Evolutionary conservation across 2,797 vertebrate species (phyloP), one percentile per base, ranked within the genome.

Genomic region (Pristis pectinata): DNA sequence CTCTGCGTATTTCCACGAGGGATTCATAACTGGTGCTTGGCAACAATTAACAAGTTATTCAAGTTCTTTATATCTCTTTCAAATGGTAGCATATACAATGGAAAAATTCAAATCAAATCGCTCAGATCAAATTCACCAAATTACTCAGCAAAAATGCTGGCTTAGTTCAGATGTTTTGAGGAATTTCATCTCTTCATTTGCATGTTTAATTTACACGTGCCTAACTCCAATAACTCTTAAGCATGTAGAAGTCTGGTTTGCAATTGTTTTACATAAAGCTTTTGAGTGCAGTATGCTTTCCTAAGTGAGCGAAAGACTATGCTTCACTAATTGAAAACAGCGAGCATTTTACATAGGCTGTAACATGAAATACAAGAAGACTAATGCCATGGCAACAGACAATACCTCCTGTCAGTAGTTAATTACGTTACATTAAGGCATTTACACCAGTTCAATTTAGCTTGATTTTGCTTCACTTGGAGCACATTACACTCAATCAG

Each of bases 351-450:
- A 97, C 97, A 98, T 96, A 98, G 97, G 97, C 95, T 95, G 97
- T 98, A 98, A 98, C 97, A 96, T 96, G 98, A 98, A 99, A 99
- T 96, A 97, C 97, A 98, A 99, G 98, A 98, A 95, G 96, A 97
- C 97, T 97, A 98, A 97, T 95, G 95, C 95, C 96, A 97, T 97
- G 95, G 97, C 97, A 97, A 97, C 97, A 97, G 97, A 97, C 97
- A 96, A 97, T 95, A 97, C 97, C 98, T 98, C 98, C 97, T 98
- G 97, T 98, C 97, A 96, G 97, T 93, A 93, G 97, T 97, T 98
- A 98, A 99, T 98, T 98, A 98, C 96, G 96, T 97, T 97, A 97
- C 96, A 96, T 96, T 95, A 97, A 74, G 96, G 96, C 95, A 95
- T 97, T 98, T 97, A 97, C 97, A 97, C 97, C 97, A 95, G 97